Base-by-base conservation (phyloP, 2,113 vertebrate genomes). In the Limnothrissa miodon region DNA sequence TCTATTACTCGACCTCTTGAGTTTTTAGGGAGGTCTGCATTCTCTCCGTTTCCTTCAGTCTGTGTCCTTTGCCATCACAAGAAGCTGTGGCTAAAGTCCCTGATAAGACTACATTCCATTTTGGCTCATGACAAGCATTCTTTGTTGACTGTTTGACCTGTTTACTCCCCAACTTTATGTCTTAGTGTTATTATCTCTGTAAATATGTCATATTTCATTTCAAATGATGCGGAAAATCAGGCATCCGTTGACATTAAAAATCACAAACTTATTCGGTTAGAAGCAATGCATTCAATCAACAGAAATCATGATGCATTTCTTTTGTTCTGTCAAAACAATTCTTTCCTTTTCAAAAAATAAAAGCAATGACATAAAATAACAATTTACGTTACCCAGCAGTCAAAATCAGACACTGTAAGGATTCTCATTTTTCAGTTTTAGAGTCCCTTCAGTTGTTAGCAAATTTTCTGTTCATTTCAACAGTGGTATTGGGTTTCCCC, bases 41-140 rank as follows among this genome's bases (percentile, higher is more conserved):
- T 84, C 46, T 39, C 70, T 85, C 25, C 23, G 46, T 90, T 84
- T 90, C 86, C 89, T 88, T 79, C 74, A 44, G 78, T 44, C 82
- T 83, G 25, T 74, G 39, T 74, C 11, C 1, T 62, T 59, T 29
- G 53, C 53, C 29, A 79, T 36, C 79, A 25, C 56, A 39, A 46
- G 62, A 29, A 70, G 62, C 11, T 36, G 62, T 70, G 62, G 62
- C 10, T 4, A 33, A 5, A 33, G 62, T 70, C 42, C 51, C 48
- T 42, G 89, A 83, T 88, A 42, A 91, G 88, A 87, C 90, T 84
- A 88, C 88, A 92, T 91, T 91, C 91, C 89, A 88, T 48, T 70
- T 29, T 70, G 62, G 62, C 62, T 70, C 25, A 36, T 11, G 15
- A 36, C 62, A 70, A 90, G 90, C 89, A 87, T 91, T 88, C 91